These are phyloP conservation scores for Protobothrops mucrosquamatus DNA, from an alignment of 2,113 vertebrate species.

Conservation along the genomic window DNA sequence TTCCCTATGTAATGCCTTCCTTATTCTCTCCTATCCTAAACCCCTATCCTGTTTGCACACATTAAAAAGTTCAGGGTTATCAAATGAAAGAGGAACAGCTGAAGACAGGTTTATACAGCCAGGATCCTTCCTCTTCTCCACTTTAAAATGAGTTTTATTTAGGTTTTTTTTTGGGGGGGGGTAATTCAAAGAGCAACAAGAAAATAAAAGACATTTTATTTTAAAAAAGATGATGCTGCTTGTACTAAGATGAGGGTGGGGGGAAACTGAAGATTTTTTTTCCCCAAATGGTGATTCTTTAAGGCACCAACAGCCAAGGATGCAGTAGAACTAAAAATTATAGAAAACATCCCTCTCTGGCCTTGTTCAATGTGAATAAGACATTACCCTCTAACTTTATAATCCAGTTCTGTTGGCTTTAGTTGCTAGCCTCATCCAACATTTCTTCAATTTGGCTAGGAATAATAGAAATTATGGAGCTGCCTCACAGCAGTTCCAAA, in stretches of 20 bases:
- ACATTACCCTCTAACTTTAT: neutral
- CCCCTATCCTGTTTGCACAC: neutral
- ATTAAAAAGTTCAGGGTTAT: neutral
- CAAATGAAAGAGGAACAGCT: neutral
- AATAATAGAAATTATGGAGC: neutral
- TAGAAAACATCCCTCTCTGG: neutral
- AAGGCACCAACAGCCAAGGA: neutral
- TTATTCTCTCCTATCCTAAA: neutral
- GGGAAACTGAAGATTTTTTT: too few species aligned
- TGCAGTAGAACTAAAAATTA: neutral
- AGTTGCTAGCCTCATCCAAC: neutral
- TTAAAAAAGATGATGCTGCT: neutral
- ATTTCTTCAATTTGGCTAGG: neutral
- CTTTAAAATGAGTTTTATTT: neutral
- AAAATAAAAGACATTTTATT: slow-evolving; percentile 41
- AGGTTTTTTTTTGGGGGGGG: neutral
- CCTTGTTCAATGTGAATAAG: neutral
- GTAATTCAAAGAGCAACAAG: neutral
- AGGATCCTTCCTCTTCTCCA: fast-evolving
- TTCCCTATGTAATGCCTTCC: neutral
- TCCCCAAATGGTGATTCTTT: neutral
- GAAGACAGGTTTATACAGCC: neutral
- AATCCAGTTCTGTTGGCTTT: neutral
- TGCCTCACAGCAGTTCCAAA: neutral
- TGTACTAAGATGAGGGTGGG: neutral